phyloP scores from a whole-genome alignment of 2,113 vertebrate genomes.

The Ceyx melanurus region DNA sequence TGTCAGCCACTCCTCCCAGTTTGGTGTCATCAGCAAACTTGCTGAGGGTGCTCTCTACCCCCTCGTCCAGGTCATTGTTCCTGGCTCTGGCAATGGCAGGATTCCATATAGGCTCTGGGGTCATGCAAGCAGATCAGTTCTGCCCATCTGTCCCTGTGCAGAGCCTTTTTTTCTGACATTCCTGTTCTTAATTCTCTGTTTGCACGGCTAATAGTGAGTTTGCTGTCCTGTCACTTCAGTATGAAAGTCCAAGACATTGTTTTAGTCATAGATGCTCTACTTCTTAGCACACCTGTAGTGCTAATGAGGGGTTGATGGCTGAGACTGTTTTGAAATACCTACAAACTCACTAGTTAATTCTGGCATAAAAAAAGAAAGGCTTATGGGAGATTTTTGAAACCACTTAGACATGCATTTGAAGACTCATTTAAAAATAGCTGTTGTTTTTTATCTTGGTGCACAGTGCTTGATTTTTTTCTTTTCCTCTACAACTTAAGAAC shows the following conservation, averaged over 20 bases:
- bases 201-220: not conserved
- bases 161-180: not conserved
- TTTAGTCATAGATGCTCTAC: not conserved
- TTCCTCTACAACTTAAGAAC: not conserved
- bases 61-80: too few species aligned
- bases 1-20: too few species aligned
- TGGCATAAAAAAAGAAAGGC: not conserved
- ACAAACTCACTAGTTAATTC: not conserved
- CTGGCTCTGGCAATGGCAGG: not conserved
- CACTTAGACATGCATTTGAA: not conserved
- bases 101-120: not conserved
- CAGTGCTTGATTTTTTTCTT: not conserved
- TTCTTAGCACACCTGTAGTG: not conserved
- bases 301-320: not conserved
- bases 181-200: not conserved
- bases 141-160: not conserved
- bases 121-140: not conserved
- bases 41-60: too few species aligned
- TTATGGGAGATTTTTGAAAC: not conserved
- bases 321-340: not conserved
- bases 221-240: not conserved
- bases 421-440: not conserved
- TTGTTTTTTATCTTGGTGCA: not conserved
- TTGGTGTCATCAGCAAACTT: too few species aligned
- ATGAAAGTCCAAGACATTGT: not conserved